A percentile compares a stretch with the other conserved stretches of the same genome.
Evolutionary conservation across 2,113 vertebrate species (phyloP).

Genomic region (Pimephales promelas): DNA sequence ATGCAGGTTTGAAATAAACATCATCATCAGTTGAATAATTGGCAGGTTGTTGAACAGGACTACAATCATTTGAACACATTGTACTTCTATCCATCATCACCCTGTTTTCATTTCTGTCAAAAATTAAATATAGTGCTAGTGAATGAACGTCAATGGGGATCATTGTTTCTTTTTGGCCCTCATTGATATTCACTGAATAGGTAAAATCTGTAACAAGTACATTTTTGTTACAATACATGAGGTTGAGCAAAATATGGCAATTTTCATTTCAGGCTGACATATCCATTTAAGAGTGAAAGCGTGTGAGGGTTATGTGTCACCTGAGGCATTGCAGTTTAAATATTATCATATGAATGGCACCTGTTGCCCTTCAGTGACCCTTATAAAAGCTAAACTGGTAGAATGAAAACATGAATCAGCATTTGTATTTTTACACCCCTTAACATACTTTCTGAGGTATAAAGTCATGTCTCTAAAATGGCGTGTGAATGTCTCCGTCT

Average conservation of each 20-base stretch:
- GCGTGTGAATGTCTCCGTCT: background rate
- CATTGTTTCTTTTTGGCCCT: background rate
- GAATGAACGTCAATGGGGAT: background rate
- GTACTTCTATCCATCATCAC: background rate
- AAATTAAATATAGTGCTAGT: background rate
- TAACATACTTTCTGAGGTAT: background rate
- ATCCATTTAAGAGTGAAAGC: background rate
- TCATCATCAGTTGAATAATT: background rate
- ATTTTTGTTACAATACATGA: background rate
- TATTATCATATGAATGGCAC: background rate
- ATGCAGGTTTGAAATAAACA: too few relatives aligned
- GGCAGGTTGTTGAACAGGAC: background rate
- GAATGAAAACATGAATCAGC: constrained; percentile 9
- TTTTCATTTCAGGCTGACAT: background rate
- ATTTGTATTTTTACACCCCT: background rate
- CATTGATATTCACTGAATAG: background rate
- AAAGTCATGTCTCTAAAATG: constrained; percentile 18
- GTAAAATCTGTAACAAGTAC: background rate
- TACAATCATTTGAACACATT: background rate
- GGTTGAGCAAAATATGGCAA: background rate
- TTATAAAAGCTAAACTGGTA: background rate
- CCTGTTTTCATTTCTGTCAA: background rate
- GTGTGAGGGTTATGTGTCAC: background rate
- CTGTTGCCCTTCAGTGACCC: background rate
- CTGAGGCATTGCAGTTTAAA: background rate